Evolutionary conservation across 1,140 invertebrate genomes (phyloP).

Genomic region (Elysia chlorotica): DNA sequence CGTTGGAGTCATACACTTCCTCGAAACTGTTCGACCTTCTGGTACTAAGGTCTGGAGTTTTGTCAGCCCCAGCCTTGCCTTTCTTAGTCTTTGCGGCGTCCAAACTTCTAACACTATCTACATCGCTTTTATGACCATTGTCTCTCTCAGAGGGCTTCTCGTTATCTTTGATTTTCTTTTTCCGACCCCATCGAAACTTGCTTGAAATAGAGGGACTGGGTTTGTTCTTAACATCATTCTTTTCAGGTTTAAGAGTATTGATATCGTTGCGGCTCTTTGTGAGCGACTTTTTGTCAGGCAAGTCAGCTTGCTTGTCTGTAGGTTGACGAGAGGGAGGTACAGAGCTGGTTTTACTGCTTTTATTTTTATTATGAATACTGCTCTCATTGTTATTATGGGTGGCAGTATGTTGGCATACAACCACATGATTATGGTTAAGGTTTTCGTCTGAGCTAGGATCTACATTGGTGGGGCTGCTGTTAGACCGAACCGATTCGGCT

Average conservation of each 20-base stretch:
- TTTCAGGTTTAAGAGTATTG: no score
- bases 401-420: not conserved
- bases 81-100: not conserved
- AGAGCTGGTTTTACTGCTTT: not conserved
- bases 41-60: not conserved
- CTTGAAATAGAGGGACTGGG: no score
- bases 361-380: not conserved
- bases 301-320: no score
- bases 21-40: constrained; percentile 14
- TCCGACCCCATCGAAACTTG: no score
- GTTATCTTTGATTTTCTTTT: not conserved
- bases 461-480: not conserved
- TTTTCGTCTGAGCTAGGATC: not conserved
- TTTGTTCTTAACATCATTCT: no score
- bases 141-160: not conserved
- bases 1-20: constrained; percentile 18
- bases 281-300: no score
- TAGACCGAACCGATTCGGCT: not conserved
- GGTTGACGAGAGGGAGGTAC: no score
- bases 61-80: not conserved
- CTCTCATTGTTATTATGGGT: not conserved
- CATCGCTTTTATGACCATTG: not conserved
- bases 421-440: not conserved
- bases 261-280: no score
- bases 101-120: no score